A percentile compares a stretch with the other conserved stretches of the same genome.
These are phyloP conservation scores for Mormyrus proboscirostris DNA, from an alignment of 2,797 vertebrate species.

Conservation along the genomic window DNA sequence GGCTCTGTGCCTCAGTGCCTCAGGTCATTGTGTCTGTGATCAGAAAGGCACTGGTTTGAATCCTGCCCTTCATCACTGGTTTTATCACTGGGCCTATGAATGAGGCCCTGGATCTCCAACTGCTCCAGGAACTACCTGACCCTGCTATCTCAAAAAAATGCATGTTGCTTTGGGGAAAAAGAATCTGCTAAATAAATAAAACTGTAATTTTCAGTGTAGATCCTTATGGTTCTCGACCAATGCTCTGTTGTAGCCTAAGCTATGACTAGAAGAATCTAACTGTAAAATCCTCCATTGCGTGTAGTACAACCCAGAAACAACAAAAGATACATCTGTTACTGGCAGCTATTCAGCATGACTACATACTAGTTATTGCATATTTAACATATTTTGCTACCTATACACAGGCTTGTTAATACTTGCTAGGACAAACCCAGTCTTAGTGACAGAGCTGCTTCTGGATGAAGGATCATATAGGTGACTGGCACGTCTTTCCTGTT, in stretches of 20 bases:
- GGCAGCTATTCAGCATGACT: not conserved
- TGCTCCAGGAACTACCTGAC: not conserved
- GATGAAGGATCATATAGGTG: not conserved
- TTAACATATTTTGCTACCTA: slow-evolving; percentile 1
- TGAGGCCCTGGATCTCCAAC: not conserved
- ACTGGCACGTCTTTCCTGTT: not conserved
- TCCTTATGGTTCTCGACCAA: not conserved
- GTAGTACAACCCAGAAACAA: not conserved
- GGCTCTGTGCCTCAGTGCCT: not conserved
- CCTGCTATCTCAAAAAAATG: not conserved
- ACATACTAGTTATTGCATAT: not conserved
- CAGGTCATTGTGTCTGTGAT: not conserved
- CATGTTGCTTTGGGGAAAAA: not conserved
- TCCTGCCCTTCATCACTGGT: not conserved
- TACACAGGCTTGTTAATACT: slow-evolving; percentile 3
- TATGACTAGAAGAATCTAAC: not conserved
- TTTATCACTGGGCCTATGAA: not conserved
- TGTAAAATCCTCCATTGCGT: not conserved
- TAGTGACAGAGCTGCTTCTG: not conserved
- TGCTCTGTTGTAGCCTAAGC: not conserved
- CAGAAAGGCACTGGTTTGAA: not conserved
- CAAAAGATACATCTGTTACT: not conserved
- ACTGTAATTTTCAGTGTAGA: not conserved
- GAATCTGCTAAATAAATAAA: not conserved
- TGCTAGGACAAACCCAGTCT: not conserved